phyloP scores from a whole-genome alignment of 1,140 invertebrate species.

The Pemphigus obesinymphae region DNA sequence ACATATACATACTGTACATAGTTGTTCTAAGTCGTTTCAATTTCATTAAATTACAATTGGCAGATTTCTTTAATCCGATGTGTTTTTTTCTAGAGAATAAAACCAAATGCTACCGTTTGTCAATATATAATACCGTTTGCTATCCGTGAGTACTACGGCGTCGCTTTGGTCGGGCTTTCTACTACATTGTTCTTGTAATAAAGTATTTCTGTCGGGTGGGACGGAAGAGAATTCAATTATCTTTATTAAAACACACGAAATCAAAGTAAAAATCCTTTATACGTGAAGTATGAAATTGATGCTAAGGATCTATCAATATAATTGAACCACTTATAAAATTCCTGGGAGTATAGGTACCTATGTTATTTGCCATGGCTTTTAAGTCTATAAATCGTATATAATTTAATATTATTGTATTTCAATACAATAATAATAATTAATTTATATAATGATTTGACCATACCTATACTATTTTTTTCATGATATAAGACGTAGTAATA shows the following conservation, averaged over 20 bases:
- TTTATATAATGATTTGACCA: too few relatives aligned
- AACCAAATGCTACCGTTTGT: slow-evolving; percentile 1
- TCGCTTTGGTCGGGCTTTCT: not conserved
- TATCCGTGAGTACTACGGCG: not conserved
- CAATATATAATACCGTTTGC: not conserved
- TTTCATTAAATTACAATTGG: slow-evolving; percentile 27
- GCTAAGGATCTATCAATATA: too few relatives aligned
- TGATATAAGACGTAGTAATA: too few relatives aligned
- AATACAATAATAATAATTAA: too few relatives aligned
- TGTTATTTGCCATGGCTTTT: too few relatives aligned
- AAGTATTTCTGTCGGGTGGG: slow-evolving; percentile 16
- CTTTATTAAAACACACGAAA: slow-evolving; percentile 24
- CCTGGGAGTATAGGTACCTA: too few relatives aligned
- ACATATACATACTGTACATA: not conserved
- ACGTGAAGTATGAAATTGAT: not conserved
- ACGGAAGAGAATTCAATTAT: slow-evolving; percentile 7
- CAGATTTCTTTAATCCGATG: slow-evolving; percentile 16
- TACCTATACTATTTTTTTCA: too few relatives aligned
- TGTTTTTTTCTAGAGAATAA: not conserved
- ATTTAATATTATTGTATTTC: too few relatives aligned
- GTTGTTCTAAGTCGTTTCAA: slow-evolving; percentile 16
- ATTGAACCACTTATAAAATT: too few relatives aligned
- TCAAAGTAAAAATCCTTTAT: not conserved
- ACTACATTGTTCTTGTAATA: slow-evolving; percentile 22
- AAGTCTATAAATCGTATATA: too few relatives aligned